A percentile compares a stretch with the other conserved stretches of the same genome.
These are phyloP conservation scores for Brevimyrus niger DNA, from an alignment of 2,113 vertebrate species.

Conservation along the genomic window DNA sequence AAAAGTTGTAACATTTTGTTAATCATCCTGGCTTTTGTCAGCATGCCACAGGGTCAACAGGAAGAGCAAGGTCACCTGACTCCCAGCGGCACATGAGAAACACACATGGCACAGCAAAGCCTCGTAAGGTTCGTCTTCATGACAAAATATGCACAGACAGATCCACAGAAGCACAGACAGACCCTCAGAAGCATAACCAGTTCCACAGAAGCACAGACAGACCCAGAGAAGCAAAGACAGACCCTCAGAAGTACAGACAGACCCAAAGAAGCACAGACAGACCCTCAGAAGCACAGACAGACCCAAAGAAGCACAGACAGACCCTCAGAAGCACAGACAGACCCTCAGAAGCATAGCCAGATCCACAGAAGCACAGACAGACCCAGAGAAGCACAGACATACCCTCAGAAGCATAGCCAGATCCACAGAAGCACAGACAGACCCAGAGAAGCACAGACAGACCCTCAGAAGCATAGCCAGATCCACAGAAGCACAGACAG, in stretches of 20 bases:
- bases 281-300: too few relatives aligned
- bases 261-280: background rate
- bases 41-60: background rate
- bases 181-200: too few relatives aligned
- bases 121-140: background rate
- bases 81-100: background rate
- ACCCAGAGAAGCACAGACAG: background rate
- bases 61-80: background rate
- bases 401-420: slow-evolving; percentile 1
- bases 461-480: too few relatives aligned
- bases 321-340: too few relatives aligned
- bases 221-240: slow-evolving; percentile 2
- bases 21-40: background rate
- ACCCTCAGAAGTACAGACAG: background rate
- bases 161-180: background rate
- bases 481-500: too few relatives aligned
- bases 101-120: background rate
- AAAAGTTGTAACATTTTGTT: background rate
- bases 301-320: too few relatives aligned
- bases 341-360: background rate
- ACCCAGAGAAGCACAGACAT: background rate
- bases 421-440: background rate
- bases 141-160: background rate
- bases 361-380: too few relatives aligned
- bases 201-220: background rate